Conservation (phyloP, 2,113 vertebrate genomes). For the Haemorhous mexicanus region DNA sequence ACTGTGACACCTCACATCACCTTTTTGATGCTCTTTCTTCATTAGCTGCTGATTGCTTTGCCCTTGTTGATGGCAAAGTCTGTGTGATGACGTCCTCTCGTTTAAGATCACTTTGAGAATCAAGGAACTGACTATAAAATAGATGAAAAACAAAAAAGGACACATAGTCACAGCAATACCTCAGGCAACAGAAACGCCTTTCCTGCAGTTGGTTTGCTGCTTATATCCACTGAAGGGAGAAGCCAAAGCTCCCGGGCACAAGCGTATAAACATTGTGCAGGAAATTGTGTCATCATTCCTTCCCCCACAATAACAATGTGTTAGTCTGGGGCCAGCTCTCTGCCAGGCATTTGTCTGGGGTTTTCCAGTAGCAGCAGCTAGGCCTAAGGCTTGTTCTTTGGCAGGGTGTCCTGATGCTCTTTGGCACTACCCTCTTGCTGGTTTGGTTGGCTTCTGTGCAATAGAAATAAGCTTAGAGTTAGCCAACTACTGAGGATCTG, state of each 20-base stretch:
- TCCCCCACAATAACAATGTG: constrained; percentile 40
- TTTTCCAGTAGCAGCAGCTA: constrained; percentile 55
- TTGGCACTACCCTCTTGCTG: constrained; percentile 33
- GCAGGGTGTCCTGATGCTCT: constrained; percentile 29
- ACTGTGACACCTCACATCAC: not conserved
- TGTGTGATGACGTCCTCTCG: not conserved
- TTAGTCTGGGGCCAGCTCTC: not conserved
- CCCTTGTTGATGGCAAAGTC: not conserved
- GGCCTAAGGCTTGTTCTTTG: constrained; percentile 35
- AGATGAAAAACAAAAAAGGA: not conserved
- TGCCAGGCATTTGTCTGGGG: constrained; percentile 44
- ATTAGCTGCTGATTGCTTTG: not conserved
- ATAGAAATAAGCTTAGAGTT: constrained; percentile 9
- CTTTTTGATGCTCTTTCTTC: not conserved
- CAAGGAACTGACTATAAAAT: not conserved
- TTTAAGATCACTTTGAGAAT: not conserved
- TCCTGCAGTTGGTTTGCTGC: not conserved
- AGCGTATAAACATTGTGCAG: constrained; percentile 36
- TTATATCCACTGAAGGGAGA: not conserved
- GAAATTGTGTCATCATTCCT: constrained; percentile 44
- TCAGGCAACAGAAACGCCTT: not conserved
- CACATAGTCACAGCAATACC: not conserved
- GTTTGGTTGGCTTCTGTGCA: constrained; percentile 50
- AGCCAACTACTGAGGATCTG: not conserved
- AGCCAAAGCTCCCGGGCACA: constrained; percentile 27